Evolutionary conservation across 2,797 vertebrate species (phyloP).

Genomic region (Okamejei kenojei): DNA sequence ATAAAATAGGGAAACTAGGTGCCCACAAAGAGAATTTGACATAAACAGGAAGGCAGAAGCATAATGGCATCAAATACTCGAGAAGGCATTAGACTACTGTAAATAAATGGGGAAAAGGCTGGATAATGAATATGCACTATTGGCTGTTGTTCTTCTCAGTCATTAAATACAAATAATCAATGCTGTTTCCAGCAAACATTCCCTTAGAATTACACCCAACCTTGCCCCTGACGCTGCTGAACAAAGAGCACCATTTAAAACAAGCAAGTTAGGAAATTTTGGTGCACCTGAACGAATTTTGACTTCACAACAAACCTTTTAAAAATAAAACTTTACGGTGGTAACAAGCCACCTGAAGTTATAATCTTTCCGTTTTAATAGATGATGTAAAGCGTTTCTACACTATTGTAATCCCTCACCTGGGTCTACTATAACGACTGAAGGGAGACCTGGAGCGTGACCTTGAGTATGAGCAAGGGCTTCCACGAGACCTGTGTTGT

Average conservation of each 20-base stretch:
- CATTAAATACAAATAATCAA: background rate
- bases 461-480: conserved; percentile 67
- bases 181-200: background rate
- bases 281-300: background rate
- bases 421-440: conserved; percentile 69
- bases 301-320: background rate
- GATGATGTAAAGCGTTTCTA: conserved; percentile 29
- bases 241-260: background rate
- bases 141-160: background rate
- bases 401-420: conserved; percentile 55
- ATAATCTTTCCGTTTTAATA: background rate
- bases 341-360: background rate
- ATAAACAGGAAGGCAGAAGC: background rate
- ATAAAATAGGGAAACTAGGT: background rate
- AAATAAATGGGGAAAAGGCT: background rate
- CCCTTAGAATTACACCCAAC: background rate
- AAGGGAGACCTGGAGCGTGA: conserved; percentile 70
- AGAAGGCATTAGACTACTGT: background rate
- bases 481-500: conserved; percentile 67
- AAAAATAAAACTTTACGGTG: background rate
- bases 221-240: background rate
- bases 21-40: background rate
- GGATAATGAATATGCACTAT: background rate
- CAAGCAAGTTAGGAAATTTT: background rate
- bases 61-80: background rate